Evolutionary conservation across 2,888 invertebrate species (phyloP), one percentile per base, ranked within the genome.

Genomic region (Sesia apiformis): DNA sequence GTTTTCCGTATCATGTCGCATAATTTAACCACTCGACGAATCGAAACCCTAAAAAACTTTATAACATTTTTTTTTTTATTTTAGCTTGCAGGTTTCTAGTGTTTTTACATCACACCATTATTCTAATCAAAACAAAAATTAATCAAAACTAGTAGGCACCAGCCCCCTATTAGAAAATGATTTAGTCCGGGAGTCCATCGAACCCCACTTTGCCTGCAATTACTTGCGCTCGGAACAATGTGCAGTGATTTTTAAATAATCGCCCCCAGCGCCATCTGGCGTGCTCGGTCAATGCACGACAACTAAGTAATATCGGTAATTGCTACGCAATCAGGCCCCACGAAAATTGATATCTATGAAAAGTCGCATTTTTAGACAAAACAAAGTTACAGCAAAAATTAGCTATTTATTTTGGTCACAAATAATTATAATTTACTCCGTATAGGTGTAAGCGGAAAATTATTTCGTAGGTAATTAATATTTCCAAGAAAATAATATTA

Each of bases 181-280:
- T 86, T 86, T 81, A 80, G 78, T 82, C 76, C 68, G 69, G 66
- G 74, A 72, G 82, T 81, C 81, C 78, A 76, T 79, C 76, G 83
- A 78, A 81, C 82, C 86, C 90, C 83, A 81, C 84, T 85, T 88
- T 85, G 81, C 76, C 84, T 86, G 82, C 90, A 90, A 90, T 90
- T 90, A 90, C 88, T 85, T 83, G 78, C 78, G 77, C 75, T 73
- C 76, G 74, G 88, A 88, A 90, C 89, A 89, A 90, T 89, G 83
- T 78, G 84, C 88, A 81, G 89, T 87, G 89, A 90, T 89, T 90
- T 88, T 90, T 87, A 84, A 86, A 87, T 82, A 82, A 83, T 85
- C 78, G 81, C 74, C 79, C 76, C 73, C 68, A 65, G 65, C 71
- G 81, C 81, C 88, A 88, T 85, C 85, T 88, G 88, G 78, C 84